Percentiles rank a stretch among this genome's conserved stretches.
These are phyloP conservation scores for Tenthredo notha DNA, from an alignment of 2,888 invertebrate species.

Conservation along the genomic window DNA sequence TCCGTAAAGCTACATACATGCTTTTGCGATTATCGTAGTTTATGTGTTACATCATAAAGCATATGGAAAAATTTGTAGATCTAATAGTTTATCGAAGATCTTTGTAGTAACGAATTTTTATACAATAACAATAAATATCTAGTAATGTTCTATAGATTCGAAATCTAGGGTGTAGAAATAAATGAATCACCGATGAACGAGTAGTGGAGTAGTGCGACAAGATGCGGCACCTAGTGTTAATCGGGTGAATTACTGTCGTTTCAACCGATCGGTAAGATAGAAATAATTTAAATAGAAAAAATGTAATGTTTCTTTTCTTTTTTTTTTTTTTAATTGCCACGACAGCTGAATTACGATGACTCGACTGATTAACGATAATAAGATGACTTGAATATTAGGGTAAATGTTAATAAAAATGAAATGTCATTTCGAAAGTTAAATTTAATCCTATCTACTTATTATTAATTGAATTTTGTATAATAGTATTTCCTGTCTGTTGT, in stretches of 20 bases:
- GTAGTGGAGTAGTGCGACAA: neutral
- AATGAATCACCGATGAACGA: slow-evolving; percentile 64
- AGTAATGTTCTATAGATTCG: neutral
- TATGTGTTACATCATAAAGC: too few relatives aligned
- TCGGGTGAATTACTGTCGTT: neutral
- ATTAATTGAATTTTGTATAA: neutral
- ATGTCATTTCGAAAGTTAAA: neutral
- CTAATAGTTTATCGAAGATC: neutral
- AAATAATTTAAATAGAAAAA: neutral
- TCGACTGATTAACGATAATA: neutral
- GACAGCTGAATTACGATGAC: neutral
- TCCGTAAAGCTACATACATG: neutral
- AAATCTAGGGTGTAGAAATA: neutral
- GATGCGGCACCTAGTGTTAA: neutral
- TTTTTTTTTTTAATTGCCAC: neutral
- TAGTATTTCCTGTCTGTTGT: neutral
- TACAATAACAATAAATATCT: neutral
- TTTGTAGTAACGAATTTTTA: neutral
- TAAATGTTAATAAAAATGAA: neutral
- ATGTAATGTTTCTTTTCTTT: neutral
- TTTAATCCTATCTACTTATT: neutral
- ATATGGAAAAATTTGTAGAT: neutral
- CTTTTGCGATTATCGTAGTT: neutral
- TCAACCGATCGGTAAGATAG: neutral
- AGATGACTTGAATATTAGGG: neutral